A percentile compares a stretch with the other conserved stretches of the same genome.
Evolutionary conservation across 2,888 invertebrate genomes (phyloP).

Genomic region (Papilio elwesi): DNA sequence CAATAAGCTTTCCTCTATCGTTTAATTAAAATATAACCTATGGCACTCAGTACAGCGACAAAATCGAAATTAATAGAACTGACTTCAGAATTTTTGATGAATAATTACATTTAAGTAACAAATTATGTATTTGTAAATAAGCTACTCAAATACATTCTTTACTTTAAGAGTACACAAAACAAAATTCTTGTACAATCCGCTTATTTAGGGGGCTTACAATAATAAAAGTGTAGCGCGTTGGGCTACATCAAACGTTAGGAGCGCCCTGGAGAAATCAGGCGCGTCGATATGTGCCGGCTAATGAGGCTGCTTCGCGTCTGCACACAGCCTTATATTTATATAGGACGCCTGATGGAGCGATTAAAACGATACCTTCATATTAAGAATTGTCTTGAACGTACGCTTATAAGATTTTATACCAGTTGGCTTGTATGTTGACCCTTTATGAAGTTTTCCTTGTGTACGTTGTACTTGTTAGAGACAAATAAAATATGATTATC

Average conservation of each 20-base stretch:
- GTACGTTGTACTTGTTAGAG: not conserved
- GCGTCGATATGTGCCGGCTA: constrained; percentile 62
- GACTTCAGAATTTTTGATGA: no score
- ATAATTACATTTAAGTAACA: no score
- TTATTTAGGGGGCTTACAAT: constrained; percentile 47
- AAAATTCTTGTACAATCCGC: constrained; percentile 39
- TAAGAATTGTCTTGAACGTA: constrained; percentile 29
- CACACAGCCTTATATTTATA: constrained; percentile 42
- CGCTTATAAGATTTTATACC: constrained; percentile 13
- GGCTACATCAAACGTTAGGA: constrained; percentile 63
- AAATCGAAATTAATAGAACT: no score
- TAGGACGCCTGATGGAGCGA: constrained; percentile 40
- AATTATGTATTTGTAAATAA: no score
- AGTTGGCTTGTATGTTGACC: not conserved
- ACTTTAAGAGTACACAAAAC: no score
- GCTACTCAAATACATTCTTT: no score
- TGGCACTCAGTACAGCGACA: no score
- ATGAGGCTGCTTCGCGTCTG: constrained; percentile 46
- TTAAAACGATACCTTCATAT: constrained; percentile 31
- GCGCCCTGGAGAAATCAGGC: constrained; percentile 74
- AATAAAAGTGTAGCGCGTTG: constrained; percentile 59
- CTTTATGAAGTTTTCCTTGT: not conserved
- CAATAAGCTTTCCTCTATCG: no score
- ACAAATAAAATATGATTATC: no score
- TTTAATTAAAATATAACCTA: no score